Base-by-base conservation (phyloP, 2,113 vertebrate genomes). In the Rutilus rutilus region DNA sequence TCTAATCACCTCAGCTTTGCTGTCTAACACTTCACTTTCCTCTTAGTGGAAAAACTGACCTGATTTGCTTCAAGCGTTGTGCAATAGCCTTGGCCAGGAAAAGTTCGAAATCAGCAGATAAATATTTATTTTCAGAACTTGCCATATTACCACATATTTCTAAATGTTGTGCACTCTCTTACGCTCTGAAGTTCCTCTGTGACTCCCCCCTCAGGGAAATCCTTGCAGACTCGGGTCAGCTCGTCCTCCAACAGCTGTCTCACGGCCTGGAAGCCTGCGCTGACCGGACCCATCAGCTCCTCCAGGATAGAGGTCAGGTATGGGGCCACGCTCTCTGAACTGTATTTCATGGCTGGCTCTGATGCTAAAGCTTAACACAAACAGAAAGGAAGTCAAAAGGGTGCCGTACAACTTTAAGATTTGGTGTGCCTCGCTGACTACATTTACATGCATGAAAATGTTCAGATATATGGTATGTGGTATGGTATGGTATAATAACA, bases 291-390 rank as follows among this genome's bases (percentile, higher is more conserved):
- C 92, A 96, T 96, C 12, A 99, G 94, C 71, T 95, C 97, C 89
- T 98, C 97, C 75, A 98, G 92, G 86, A 98, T 94, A 84, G 97
- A 97, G 0, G 94, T 65, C 73, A 98, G 91, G 88, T 97, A 97
- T 0, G 97, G 97, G 36, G 94, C 94, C 69, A 98, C 94, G 0
- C 89, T 95, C 85, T 97, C 96, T 0, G 86, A 65, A 84, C 95
- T 96, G 90, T 91, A 95, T 78, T 92, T 95, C 89, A 95, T 93
- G 2, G 94, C 95, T 19, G 94, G 94, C 83, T 96, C 94, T 15
- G 92, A 92, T 45, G 97, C 92, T 78, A 92, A 92, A 0, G 85
- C 97, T 98, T 91, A 30, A 81, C 19, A 85, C 45, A 69, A 64
- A 84, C 36, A 62, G 30, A 65, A 69, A 78, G 15, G 54, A 30